phyloP scores from a whole-genome alignment of 2,797 vertebrate species.

The Rhynchotus rufescens region DNA sequence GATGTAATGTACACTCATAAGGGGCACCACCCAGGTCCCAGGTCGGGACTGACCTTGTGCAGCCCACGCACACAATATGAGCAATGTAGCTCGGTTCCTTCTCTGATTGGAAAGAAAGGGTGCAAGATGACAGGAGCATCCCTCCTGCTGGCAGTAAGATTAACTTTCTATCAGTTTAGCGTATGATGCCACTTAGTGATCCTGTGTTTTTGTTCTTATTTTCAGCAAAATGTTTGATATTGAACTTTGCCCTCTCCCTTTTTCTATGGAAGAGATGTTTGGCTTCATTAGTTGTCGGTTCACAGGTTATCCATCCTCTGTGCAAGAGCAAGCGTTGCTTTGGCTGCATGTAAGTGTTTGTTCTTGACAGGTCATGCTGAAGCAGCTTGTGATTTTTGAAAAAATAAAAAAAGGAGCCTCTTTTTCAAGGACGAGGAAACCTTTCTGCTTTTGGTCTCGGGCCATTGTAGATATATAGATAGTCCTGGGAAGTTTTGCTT shows the following conservation, averaged over 20 bases:
- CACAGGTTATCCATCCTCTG: slow-evolving; percentile 95
- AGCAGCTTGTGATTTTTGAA: background rate
- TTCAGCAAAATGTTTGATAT: slow-evolving; percentile 99
- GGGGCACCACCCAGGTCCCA: background rate
- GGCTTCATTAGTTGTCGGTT: slow-evolving; percentile 99
- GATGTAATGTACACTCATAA: background rate
- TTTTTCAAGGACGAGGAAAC: background rate
- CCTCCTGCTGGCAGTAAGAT: background rate
- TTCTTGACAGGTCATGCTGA: background rate
- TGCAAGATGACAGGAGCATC: background rate
- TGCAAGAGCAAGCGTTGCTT: slow-evolving; percentile 96
- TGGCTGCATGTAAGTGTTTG: slow-evolving; percentile 94
- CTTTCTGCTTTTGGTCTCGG: background rate
- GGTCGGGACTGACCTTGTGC: background rate
- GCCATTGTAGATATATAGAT: background rate
- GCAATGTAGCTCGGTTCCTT: background rate
- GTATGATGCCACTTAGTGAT: background rate
- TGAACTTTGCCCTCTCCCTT: slow-evolving; percentile 97
- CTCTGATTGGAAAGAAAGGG: background rate
- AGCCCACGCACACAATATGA: background rate
- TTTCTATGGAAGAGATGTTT: slow-evolving; percentile 99
- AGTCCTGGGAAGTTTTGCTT: background rate
- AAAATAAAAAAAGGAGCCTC: background rate
- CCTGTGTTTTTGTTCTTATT: slow-evolving; percentile 35
- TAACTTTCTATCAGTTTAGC: background rate